phyloP scores from a whole-genome alignment of 2,797 vertebrate species.

The Miichthys miiuy region DNA sequence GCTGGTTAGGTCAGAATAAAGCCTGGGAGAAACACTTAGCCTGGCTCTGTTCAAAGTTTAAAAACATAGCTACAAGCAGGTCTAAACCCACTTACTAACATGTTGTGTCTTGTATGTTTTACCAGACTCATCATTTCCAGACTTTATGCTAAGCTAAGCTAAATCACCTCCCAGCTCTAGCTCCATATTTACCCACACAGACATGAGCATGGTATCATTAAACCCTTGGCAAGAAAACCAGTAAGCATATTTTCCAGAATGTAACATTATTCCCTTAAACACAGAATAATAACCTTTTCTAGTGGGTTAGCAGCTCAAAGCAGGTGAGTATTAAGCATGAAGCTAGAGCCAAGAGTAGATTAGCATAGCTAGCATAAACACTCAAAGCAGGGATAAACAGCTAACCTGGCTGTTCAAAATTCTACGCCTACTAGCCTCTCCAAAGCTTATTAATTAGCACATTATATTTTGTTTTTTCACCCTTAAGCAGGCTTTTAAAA shows the following conservation, averaged over 20 bases:
- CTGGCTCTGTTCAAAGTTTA: constrained; percentile 15
- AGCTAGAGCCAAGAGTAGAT: constrained; percentile 15
- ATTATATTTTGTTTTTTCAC: too few relatives aligned
- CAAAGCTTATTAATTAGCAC: background rate
- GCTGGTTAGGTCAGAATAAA: constrained; percentile 25
- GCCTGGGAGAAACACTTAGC: constrained; percentile 1
- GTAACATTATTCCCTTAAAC: constrained; percentile 7
- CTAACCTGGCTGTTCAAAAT: background rate
- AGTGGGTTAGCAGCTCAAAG: constrained; percentile 15
- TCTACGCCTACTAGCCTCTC: background rate
- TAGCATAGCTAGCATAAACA: background rate
- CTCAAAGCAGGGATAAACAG: background rate
- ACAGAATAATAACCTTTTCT: constrained; percentile 16
- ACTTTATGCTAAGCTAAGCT: constrained; percentile 32
- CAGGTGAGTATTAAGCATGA: constrained; percentile 11
- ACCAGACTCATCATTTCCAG: constrained; percentile 26
- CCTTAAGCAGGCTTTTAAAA: too few relatives aligned
- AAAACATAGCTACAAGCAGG: constrained; percentile 8
- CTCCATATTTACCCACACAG: background rate
- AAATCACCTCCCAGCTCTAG: constrained; percentile 10
- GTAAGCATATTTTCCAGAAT: constrained; percentile 22
- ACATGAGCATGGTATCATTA: too few relatives aligned
- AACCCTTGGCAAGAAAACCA: too few relatives aligned
- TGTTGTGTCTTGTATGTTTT: constrained; percentile 31
- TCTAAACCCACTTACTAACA: constrained; percentile 21